phyloP scores from a whole-genome alignment of 2,888 invertebrate genomes.

The Ypsolopha scabrella region DNA sequence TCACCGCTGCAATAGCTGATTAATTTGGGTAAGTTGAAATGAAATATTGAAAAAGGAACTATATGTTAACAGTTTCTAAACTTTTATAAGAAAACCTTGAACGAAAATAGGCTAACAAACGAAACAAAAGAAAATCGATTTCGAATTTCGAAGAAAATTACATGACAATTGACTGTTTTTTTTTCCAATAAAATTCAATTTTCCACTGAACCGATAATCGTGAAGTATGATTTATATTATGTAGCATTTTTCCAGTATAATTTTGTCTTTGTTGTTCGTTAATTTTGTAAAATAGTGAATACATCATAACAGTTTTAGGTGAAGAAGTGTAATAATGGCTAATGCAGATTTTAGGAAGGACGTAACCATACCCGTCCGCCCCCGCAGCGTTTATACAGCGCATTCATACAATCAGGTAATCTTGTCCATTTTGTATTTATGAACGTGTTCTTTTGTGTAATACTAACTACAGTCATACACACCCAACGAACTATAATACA shows the following conservation, averaged over 20 bases:
- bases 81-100: too few species aligned
- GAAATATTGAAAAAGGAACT: too few species aligned
- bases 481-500: too few species aligned
- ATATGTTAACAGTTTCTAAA: too few species aligned
- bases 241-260: slow-evolving; percentile 51
- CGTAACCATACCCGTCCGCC: slow-evolving; percentile 64
- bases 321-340: slow-evolving; percentile 59
- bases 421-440: too few species aligned
- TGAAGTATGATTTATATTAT: slow-evolving; percentile 52
- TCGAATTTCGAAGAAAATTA: neutral
- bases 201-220: slow-evolving; percentile 22
- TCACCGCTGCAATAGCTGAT: too few species aligned
- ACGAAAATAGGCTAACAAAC: too few species aligned
- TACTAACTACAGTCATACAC: too few species aligned
- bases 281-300: slow-evolving; percentile 55
- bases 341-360: slow-evolving; percentile 63
- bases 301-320: slow-evolving; percentile 42
- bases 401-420: slow-evolving; percentile 72
- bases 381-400: slow-evolving; percentile 76
- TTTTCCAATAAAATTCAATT: slow-evolving; percentile 9
- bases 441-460: too few species aligned
- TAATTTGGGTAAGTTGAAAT: too few species aligned
- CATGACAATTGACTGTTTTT: slow-evolving; percentile 32
- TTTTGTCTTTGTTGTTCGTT: slow-evolving; percentile 48
- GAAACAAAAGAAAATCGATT: neutral